Percentiles rank a stretch among this genome's conserved stretches.
Evolutionary conservation across 2,888 invertebrate genomes (phyloP).

Genomic region (Argyresthia goedartella): DNA sequence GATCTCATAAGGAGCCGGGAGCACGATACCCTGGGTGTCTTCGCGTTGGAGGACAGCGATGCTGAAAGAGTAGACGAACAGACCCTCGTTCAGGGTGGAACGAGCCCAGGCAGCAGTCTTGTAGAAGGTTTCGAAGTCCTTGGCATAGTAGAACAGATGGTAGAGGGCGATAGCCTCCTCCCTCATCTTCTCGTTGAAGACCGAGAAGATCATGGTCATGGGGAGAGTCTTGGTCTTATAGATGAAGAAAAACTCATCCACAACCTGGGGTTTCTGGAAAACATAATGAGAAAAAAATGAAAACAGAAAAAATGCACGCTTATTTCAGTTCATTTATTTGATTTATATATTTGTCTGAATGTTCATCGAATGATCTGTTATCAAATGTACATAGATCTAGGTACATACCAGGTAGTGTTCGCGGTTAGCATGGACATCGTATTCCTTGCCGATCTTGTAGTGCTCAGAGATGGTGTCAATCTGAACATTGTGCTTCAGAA

Average conservation of each 20-base stretch:
- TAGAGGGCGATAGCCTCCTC: constrained; percentile 66
- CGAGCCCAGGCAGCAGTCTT: constrained; percentile 70
- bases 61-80: constrained; percentile 74
- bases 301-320: background rate
- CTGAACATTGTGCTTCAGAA: constrained; percentile 31
- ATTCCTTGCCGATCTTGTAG: constrained; percentile 16
- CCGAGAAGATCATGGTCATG: constrained; percentile 61
- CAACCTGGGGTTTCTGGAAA: constrained; percentile 47
- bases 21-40: constrained; percentile 67
- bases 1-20: constrained; percentile 79
- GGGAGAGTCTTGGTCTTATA: constrained; percentile 58
- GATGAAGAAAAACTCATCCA: constrained; percentile 46
- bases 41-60: constrained; percentile 71
- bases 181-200: constrained; percentile 49
- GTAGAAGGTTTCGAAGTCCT: constrained; percentile 73
- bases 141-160: constrained; percentile 70
- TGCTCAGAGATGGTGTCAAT: constrained; percentile 16
- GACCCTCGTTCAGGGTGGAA: constrained; percentile 71
- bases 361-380: background rate
- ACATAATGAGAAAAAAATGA: constrained; percentile 10
- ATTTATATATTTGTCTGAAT: too few relatives aligned
- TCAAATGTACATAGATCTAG: background rate
- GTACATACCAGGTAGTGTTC: constrained; percentile 15
- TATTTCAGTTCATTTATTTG: too few relatives aligned
- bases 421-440: constrained; percentile 18